Evolutionary conservation across 2,888 invertebrate genomes (phyloP).

Genomic region (Macrosoma leucophasiata): DNA sequence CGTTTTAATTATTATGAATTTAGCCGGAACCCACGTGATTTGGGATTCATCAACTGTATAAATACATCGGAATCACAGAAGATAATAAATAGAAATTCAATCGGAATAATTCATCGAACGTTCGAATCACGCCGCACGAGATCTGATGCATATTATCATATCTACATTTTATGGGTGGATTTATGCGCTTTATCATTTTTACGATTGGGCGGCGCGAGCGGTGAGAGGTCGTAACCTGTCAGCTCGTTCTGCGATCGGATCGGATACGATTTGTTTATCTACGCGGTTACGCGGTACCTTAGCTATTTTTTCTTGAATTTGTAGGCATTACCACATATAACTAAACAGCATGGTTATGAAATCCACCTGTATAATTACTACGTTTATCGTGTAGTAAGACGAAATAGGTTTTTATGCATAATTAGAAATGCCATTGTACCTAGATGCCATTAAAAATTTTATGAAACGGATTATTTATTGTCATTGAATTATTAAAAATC

Average conservation of each 20-base stretch:
- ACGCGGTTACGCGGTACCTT: not conserved
- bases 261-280: slow-evolving; percentile 31
- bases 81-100: slow-evolving; percentile 23
- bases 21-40: too few relatives aligned
- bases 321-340: not conserved
- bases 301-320: too few relatives aligned
- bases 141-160: slow-evolving; percentile 36
- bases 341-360: too few relatives aligned
- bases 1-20: too few relatives aligned
- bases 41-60: too few relatives aligned
- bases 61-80: slow-evolving; percentile 12
- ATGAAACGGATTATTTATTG: too few relatives aligned
- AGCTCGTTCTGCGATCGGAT: slow-evolving; percentile 25
- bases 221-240: slow-evolving; percentile 32
- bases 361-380: too few relatives aligned
- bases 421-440: too few relatives aligned
- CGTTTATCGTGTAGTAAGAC: too few relatives aligned
- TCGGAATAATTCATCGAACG: slow-evolving; percentile 27
- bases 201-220: slow-evolving; percentile 35
- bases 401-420: too few relatives aligned
- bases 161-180: slow-evolving; percentile 37
- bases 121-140: slow-evolving; percentile 31
- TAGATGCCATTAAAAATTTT: too few relatives aligned
- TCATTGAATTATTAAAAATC: too few relatives aligned
- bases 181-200: slow-evolving; percentile 47